phyloP scores from a whole-genome alignment of 2,113 vertebrate species.

The Beaufortia kweichowensis region DNA sequence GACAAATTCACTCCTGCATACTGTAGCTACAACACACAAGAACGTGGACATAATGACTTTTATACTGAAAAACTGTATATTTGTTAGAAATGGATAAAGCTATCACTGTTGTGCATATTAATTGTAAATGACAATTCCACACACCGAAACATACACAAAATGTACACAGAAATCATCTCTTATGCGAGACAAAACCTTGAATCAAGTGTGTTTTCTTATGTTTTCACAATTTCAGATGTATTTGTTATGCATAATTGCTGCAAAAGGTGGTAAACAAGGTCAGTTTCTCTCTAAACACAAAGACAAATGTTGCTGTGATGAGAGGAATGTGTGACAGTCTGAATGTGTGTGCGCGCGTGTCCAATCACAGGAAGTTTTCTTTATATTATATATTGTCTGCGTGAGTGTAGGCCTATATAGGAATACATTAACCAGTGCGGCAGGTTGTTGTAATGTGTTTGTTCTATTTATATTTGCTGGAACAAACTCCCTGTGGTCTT shows the following conservation, averaged over 20 bases:
- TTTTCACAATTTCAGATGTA: slow-evolving; percentile 16
- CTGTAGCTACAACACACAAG: too few relatives aligned
- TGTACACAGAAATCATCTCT: slow-evolving; percentile 12
- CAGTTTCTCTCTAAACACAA: slow-evolving; percentile 23
- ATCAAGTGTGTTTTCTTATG: background rate
- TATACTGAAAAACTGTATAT: too few relatives aligned
- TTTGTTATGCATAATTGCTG: slow-evolving; percentile 31
- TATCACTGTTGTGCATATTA: background rate
- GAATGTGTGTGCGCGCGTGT: background rate
- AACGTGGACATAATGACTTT: too few relatives aligned
- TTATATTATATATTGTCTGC: background rate
- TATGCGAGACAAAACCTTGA: background rate
- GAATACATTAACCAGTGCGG: background rate
- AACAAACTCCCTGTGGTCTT: background rate
- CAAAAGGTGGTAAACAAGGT: slow-evolving; percentile 34
- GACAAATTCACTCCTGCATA: background rate
- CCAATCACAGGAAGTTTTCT: background rate
- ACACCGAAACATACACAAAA: background rate
- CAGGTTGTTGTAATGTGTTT: background rate
- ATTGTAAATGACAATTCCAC: background rate
- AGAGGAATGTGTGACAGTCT: background rate
- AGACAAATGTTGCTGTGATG: slow-evolving; percentile 33
- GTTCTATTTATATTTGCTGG: background rate
- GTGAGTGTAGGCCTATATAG: background rate
- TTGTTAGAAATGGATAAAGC: too few relatives aligned